Conservation (phyloP, 1,140 invertebrate genomes). For the Colletes latitarsis region DNA sequence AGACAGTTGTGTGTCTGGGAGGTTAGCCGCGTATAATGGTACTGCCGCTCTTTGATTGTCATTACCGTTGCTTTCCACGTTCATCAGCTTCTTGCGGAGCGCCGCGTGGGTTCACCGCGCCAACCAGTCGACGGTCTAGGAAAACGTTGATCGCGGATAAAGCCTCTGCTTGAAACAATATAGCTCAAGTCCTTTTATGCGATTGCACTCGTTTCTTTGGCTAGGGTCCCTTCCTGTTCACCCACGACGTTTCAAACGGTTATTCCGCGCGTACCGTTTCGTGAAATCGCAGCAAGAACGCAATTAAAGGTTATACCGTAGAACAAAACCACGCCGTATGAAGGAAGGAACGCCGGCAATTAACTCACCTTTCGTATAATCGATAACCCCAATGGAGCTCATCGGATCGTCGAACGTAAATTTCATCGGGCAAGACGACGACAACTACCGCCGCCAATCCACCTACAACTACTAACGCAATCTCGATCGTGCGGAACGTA, state of each 20-base stretch:
- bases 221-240: slow-evolving; percentile 38
- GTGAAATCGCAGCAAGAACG: slow-evolving; percentile 30
- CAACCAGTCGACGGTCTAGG: slow-evolving; percentile 23
- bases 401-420: slow-evolving; percentile 57
- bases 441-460: slow-evolving; percentile 23
- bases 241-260: slow-evolving; percentile 61
- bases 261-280: slow-evolving; percentile 40
- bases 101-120: slow-evolving; percentile 49
- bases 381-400: slow-evolving; percentile 53
- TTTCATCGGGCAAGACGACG: slow-evolving; percentile 50
- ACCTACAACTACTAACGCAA: slow-evolving; percentile 37
- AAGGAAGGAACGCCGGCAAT: slow-evolving; percentile 43
- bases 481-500: slow-evolving; percentile 61
- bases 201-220: slow-evolving; percentile 42
- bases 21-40: slow-evolving; percentile 67
- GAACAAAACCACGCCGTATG: slow-evolving; percentile 34
- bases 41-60: slow-evolving; percentile 68
- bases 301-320: slow-evolving; percentile 54
- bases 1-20: slow-evolving; percentile 64
- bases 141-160: slow-evolving; percentile 59
- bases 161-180: slow-evolving; percentile 31
- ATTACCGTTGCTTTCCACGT: slow-evolving; percentile 72
- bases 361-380: slow-evolving; percentile 58
- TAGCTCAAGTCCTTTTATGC: slow-evolving; percentile 34
- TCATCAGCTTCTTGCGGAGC: slow-evolving; percentile 55